These are phyloP conservation scores for Geopemphigus sp. DNA, from an alignment of 1,140 invertebrate species.

Conservation along the genomic window DNA sequence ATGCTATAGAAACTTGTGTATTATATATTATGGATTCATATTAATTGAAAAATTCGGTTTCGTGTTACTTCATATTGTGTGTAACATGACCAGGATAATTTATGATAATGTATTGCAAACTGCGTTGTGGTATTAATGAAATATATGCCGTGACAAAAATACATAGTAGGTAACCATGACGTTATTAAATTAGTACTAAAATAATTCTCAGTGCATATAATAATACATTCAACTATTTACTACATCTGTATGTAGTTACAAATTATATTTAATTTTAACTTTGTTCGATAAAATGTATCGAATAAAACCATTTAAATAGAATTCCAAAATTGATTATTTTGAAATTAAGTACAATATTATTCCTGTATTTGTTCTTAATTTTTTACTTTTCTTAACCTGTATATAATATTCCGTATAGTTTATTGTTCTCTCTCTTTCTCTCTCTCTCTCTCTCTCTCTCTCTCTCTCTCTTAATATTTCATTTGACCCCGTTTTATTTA, in stretches of 20 bases:
- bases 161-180: background rate
- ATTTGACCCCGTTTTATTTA: no score
- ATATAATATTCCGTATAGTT: background rate
- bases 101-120: background rate
- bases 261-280: no score
- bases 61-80: background rate
- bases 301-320: no score
- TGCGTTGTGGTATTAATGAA: background rate
- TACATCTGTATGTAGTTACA: no score
- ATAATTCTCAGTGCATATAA: no score
- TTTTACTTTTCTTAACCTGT: background rate
- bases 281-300: no score
- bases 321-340: no score
- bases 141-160: background rate
- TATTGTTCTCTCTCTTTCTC: background rate
- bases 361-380: background rate
- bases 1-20: no score
- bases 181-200: no score
- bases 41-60: background rate
- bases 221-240: no score
- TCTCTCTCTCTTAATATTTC: background rate
- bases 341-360: background rate
- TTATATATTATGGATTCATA: background rate
- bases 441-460: background rate
- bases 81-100: no score